Conservation (phyloP, 37 sponge, comb jelly and placozoan species). For the Dysidea cf. avara region DNA sequence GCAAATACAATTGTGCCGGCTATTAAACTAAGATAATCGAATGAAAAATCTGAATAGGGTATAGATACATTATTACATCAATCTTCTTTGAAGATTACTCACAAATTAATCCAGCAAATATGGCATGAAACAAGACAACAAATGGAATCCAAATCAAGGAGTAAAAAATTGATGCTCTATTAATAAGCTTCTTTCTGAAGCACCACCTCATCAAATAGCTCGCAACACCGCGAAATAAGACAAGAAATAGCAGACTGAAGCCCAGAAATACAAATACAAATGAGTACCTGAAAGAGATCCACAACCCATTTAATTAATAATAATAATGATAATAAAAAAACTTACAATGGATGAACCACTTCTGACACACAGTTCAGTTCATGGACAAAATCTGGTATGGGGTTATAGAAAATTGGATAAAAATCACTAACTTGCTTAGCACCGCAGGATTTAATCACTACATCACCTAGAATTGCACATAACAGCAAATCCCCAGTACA, state of each 20-base stretch:
- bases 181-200: too few species aligned
- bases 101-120: background rate
- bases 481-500: too few species aligned
- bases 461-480: slow-evolving; percentile 7
- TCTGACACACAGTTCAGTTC: slow-evolving; percentile 32
- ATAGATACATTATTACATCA: background rate
- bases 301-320: background rate
- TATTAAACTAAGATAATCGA: slow-evolving; percentile 26
- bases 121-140: background rate
- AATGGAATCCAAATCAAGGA: background rate
- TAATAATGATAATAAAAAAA: background rate
- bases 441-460: slow-evolving; percentile 30
- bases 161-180: background rate
- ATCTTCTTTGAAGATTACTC: background rate
- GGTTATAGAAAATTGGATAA: slow-evolving; percentile 57
- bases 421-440: slow-evolving; percentile 23
- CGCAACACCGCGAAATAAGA: too few species aligned
- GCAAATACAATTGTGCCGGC: slow-evolving; percentile 18
- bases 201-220: too few species aligned
- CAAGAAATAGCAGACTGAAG: too few species aligned
- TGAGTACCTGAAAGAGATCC: background rate
- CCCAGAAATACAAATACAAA: too few species aligned
- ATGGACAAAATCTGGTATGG: slow-evolving; percentile 27
- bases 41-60: slow-evolving; percentile 16
- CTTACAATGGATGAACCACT: slow-evolving; percentile 52